Evolutionary conservation across 1,140 invertebrate species (phyloP).

Genomic region (Drosophila erecta): DNA sequence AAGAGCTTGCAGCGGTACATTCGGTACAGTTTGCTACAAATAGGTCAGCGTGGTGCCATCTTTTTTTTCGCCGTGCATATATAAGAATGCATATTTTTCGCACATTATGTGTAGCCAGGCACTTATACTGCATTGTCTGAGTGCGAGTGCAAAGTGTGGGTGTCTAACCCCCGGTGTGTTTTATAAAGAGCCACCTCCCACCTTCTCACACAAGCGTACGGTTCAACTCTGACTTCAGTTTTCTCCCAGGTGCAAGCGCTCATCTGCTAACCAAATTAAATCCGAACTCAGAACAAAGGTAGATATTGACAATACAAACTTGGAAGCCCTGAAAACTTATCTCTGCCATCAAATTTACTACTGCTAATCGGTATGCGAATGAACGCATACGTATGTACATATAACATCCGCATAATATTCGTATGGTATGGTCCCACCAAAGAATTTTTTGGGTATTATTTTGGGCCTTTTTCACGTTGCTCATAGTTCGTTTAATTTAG

Average conservation of each 20-base stretch:
- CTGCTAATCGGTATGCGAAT: neutral
- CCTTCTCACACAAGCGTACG: conserved; percentile 3
- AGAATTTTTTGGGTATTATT: no score
- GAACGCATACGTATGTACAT: no score
- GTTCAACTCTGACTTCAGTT: neutral
- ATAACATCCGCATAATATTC: no score
- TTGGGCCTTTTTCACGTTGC: neutral
- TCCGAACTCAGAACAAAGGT: neutral
- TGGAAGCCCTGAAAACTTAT: neutral
- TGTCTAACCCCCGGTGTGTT: neutral
- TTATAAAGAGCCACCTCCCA: conserved; percentile 13
- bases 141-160: conserved; percentile 2
- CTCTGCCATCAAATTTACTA: neutral
- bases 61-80: neutral
- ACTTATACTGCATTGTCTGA: conserved; percentile 45
- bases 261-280: conserved; percentile 14
- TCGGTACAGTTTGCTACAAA: no score
- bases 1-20: no score
- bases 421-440: neutral
- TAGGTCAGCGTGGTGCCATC: no score
- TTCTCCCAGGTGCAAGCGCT: neutral
- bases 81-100: conserved; percentile 11
- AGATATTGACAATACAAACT: neutral
- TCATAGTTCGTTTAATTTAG: no score
- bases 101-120: conserved; percentile 64